A percentile compares a stretch with the other conserved stretches of the same genome.
These are phyloP conservation scores for Babylonia areolata DNA, from an alignment of 1,140 invertebrate genomes.

Conservation along the genomic window DNA sequence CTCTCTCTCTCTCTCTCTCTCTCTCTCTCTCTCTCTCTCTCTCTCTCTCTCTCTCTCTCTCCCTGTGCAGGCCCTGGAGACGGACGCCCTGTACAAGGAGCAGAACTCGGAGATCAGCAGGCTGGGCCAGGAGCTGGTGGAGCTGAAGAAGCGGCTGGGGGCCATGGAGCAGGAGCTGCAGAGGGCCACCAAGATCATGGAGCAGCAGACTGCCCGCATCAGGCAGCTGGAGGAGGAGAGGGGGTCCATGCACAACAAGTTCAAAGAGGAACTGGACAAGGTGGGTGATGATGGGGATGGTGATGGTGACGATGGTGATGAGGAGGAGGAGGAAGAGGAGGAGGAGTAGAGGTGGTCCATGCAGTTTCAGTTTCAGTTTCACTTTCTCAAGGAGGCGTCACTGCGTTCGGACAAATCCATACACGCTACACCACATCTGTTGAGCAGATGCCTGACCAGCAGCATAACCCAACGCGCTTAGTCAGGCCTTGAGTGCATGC, in stretches of 20 bases:
- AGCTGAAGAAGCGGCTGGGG: constrained; percentile 55
- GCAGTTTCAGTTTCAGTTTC: too few relatives aligned
- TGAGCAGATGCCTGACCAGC: too few relatives aligned
- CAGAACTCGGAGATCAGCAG: constrained; percentile 63
- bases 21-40: not conserved
- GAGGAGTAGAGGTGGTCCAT: too few relatives aligned
- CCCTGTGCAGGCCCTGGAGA: constrained; percentile 42
- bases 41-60: too few relatives aligned
- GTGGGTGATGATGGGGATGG: too few relatives aligned
- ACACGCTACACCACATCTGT: too few relatives aligned
- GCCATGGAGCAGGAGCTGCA: constrained; percentile 62
- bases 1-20: not conserved
- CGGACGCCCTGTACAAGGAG: constrained; percentile 55
- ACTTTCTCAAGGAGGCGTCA: too few relatives aligned
- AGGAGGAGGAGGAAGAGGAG: too few relatives aligned
- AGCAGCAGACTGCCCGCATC: constrained; percentile 60
- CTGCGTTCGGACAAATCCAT: too few relatives aligned
- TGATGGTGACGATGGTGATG: too few relatives aligned
- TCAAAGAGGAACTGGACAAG: constrained; percentile 63
- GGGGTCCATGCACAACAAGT: constrained; percentile 52
- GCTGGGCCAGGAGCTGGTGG: constrained; percentile 56
- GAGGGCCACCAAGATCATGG: constrained; percentile 57
- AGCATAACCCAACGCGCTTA: too few relatives aligned
- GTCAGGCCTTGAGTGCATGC: too few relatives aligned
- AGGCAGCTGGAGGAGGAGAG: constrained; percentile 55